A percentile compares a stretch with the other conserved stretches of the same genome.
phyloP scores from a whole-genome alignment of 2,113 vertebrate species.

The Neopipo cinnamomea region DNA sequence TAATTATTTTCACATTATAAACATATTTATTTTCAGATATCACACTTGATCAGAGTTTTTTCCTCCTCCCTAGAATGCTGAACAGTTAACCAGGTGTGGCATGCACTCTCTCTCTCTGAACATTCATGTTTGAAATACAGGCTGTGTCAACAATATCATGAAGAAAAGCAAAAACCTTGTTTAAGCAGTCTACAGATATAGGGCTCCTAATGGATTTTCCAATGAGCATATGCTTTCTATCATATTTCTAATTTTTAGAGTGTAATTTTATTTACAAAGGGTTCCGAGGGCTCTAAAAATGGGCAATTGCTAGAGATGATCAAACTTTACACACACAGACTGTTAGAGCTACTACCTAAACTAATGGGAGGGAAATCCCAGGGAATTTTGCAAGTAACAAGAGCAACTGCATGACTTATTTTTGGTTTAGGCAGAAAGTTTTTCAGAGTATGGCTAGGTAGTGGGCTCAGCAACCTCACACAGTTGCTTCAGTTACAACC shows the following conservation, averaged over 20 bases:
- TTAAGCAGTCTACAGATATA: background rate
- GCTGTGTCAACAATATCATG: background rate
- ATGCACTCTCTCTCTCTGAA: background rate
- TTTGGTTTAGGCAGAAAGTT: background rate
- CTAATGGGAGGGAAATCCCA: background rate
- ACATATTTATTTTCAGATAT: background rate
- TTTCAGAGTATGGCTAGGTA: background rate
- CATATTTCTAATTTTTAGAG: background rate
- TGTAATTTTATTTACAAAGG: background rate
- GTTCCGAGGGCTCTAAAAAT: background rate
- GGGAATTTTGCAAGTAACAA: background rate
- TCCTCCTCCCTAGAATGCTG: background rate
- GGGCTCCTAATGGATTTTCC: background rate
- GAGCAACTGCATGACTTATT: background rate
- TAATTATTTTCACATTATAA: background rate
- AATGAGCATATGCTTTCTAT: background rate
- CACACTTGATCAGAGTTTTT: background rate
- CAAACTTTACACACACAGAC: background rate
- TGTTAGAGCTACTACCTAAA: background rate
- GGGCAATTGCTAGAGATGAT: background rate
- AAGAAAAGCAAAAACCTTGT: background rate
- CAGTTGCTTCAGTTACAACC: background rate
- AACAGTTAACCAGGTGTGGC: background rate
- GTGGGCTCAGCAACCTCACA: background rate
- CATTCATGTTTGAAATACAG: background rate